These are phyloP conservation scores for Mormyrus iriodes DNA, from an alignment of 2,113 vertebrate species.

Conservation along the genomic window DNA sequence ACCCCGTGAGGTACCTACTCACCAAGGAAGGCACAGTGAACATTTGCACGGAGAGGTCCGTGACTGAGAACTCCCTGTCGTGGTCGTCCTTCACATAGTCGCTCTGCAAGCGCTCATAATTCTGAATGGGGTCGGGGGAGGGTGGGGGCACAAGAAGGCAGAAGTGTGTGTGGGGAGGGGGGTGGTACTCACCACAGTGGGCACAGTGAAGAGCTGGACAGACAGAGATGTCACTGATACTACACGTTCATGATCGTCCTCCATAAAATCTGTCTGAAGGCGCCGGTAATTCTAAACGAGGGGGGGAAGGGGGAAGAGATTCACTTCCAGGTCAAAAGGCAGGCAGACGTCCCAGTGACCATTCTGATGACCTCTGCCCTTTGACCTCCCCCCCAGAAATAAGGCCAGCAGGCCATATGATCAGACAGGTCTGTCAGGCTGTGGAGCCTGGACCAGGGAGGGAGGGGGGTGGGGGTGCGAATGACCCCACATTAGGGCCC, in stretches of 20 bases:
- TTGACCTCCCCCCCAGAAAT: background rate
- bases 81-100: constrained; percentile 97
- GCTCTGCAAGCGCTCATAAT: constrained; percentile 91
- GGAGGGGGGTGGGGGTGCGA: background rate
- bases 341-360: constrained; percentile 27
- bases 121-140: constrained; percentile 62
- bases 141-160: constrained; percentile 60
- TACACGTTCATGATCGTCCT: constrained; percentile 96
- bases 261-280: constrained; percentile 99
- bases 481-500: background rate
- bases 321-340: constrained; percentile 75
- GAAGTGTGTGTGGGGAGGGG: constrained; percentile 47
- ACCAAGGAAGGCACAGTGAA: constrained; percentile 97
- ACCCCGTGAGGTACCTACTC: constrained; percentile 60
- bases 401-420: background rate
- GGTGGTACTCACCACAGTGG: constrained; percentile 92
- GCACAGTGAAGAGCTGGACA: constrained; percentile 98
- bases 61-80: constrained; percentile 92
- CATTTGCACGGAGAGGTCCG: constrained; percentile 95
- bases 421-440: constrained; percentile 2
- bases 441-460: background rate
- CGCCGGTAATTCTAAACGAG: constrained; percentile 97
- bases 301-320: constrained; percentile 73
- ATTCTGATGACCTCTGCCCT: background rate
- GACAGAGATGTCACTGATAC: constrained; percentile 97